Evolutionary conservation across 2,888 invertebrate genomes (phyloP), one percentile per base, ranked within the genome.

Genomic region (Habroteleia sp.): DNA sequence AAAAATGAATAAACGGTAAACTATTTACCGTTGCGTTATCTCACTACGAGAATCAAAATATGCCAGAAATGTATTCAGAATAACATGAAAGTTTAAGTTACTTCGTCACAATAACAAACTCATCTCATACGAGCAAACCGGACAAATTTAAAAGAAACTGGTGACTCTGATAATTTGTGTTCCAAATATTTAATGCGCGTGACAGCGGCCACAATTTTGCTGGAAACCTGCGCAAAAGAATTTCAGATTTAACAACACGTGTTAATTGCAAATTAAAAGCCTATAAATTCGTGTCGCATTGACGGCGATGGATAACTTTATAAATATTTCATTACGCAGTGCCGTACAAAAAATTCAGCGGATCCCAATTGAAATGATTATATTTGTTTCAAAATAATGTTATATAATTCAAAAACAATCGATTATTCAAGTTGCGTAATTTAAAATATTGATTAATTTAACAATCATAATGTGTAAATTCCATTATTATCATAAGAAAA

Each of bases 1-100:
- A 60, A 69, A 69, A 69, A 60, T 60, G 52, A 29, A 37, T 52
- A 62, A 69, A 69, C 69, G 60, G 69, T 69, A 60, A 60, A 69
- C 31, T 33, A 29, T 69, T 50, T 69, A 69, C 69, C 69, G 69
- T 69, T 69, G 25, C 42, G 52, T 60, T 69, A 69, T 69, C 69
- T 52, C 11, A 14, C 6, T 4, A 39, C 42, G 6, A 27, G 35
- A 29, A 69, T 60, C 69, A 60, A 69, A 62, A 69, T 69, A 69
- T 52, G 44, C 44, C 60, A 44, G 60, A 69, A 60, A 69, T 69
- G 60, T 60, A 69, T 62, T 60, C 62, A 17, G 62, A 54, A 71
- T 62, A 46, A 31, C 46, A 71, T 62, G 71, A 62, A 71, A 71
- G 46, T 62, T 62, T 17, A 60, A 50, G 62, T 46, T 50, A 58